Base-by-base conservation (phyloP, 2,797 vertebrate species). In the Lepus oiostolus region DNA sequence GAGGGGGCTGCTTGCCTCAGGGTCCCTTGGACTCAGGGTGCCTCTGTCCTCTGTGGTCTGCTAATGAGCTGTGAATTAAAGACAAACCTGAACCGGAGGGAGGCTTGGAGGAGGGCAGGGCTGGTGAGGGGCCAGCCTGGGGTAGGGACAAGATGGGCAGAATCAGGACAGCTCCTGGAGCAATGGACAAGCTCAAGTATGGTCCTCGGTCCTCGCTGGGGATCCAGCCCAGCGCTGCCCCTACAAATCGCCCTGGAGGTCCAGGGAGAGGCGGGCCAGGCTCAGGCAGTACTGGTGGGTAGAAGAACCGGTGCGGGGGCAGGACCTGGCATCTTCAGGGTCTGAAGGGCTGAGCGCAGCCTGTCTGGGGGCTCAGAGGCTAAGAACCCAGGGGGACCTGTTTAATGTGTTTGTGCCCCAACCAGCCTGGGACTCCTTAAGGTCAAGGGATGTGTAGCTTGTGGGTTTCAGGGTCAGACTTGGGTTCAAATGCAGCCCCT, bases 91-190 rank as follows among this genome's bases (percentile, higher is more conserved):
- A 60, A 85, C 35, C 19, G 1, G 52, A 95, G 63, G 87, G 90
- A 72, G 68, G 82, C 65, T 88, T 62, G 58, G n/a, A 81, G 80
- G 58, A 89, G 42, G 62, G 28, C 38, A 28, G 35, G 65, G 58
- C 75, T 72, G 75, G 63, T 3, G 70, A 88, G 32, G 74, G 54
- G 68, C 32, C 17, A 50, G 90, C 63, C 68, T 12, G 32, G 60
- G 76, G 90, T n/a, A 17, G 54, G 75, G 42, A 88, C 62, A 81
- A 95, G 93, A 96, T 76, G 67, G 95, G 85, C 95, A 96, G 97
- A 95, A 96, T 96, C 95, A 88, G 96, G 94, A 70, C 85, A 63
- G 17, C 60, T 94, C 91, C 88, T n/a, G 75, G 71, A 93, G 90
- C 76, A 82, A 16, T 13, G 24, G 68, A 82, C 63, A 71, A 70